Evolutionary conservation across 2,797 vertebrate genomes (phyloP).

Genomic region (Anas acuta): DNA sequence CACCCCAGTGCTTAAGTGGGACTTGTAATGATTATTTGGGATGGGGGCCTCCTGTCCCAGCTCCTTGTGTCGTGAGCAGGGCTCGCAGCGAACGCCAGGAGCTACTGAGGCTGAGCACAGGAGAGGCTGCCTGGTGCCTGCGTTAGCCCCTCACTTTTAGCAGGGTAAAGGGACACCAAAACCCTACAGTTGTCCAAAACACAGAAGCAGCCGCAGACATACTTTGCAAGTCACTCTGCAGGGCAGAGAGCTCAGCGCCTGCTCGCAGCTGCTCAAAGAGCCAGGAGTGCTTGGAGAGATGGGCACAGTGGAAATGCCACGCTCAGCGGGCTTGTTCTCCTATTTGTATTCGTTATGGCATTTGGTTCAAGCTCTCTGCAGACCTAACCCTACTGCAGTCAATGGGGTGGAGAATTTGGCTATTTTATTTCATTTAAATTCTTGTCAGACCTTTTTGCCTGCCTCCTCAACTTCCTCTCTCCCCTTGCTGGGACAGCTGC

Average conservation of each 20-base stretch:
- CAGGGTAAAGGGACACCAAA: neutral
- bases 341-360: neutral
- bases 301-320: neutral
- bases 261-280: neutral
- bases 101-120: rapidly evolving
- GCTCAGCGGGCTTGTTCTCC: rapidly evolving
- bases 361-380: neutral
- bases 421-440: neutral
- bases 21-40: neutral
- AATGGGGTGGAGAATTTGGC: neutral
- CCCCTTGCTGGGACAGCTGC: constrained; percentile 27
- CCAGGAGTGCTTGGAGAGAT: neutral
- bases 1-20: neutral
- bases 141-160: rapidly evolving
- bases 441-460: neutral
- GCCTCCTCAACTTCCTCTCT: neutral
- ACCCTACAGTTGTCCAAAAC: rapidly evolving
- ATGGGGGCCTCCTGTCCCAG: neutral
- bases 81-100: neutral
- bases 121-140: rapidly evolving
- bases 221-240: rapidly evolving
- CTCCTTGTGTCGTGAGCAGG: rapidly evolving
- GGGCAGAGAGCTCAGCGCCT: neutral
- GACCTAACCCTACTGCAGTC: neutral
- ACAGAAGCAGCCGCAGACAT: neutral